Conservation (phyloP, 2,113 vertebrate genomes). For the Zosterops borbonicus region DNA sequence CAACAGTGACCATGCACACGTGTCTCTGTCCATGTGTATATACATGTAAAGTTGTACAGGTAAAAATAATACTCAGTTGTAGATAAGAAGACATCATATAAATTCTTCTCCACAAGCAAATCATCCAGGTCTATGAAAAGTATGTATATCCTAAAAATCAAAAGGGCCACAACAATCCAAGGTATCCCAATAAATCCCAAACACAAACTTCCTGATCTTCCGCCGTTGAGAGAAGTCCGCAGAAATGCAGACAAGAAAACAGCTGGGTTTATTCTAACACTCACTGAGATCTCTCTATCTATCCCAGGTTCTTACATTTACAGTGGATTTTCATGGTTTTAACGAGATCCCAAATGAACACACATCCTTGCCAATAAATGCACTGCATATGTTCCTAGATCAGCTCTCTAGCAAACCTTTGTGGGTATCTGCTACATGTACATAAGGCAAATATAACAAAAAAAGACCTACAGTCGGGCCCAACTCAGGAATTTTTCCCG, state of each 20-base stretch:
- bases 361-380: neutral
- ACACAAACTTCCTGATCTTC: neutral
- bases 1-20: rapidly evolving
- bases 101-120: rapidly evolving
- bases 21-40: rapidly evolving
- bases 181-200: neutral
- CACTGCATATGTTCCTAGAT: neutral
- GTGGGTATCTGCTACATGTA: rapidly evolving
- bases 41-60: neutral
- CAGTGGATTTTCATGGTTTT: neutral
- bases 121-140: neutral
- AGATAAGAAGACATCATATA: neutral
- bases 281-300: neutral
- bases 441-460: neutral
- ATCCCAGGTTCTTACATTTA: neutral
- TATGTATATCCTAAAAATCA: rapidly evolving
- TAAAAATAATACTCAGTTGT: neutral
- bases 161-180: neutral
- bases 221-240: neutral
- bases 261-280: neutral
- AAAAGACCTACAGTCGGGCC: neutral
- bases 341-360: neutral
- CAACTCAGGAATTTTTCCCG: neutral
- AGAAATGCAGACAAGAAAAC: neutral
- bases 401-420: neutral